Conservation (phyloP, 2,113 vertebrate species). For the Pituophis catenifer region DNA sequence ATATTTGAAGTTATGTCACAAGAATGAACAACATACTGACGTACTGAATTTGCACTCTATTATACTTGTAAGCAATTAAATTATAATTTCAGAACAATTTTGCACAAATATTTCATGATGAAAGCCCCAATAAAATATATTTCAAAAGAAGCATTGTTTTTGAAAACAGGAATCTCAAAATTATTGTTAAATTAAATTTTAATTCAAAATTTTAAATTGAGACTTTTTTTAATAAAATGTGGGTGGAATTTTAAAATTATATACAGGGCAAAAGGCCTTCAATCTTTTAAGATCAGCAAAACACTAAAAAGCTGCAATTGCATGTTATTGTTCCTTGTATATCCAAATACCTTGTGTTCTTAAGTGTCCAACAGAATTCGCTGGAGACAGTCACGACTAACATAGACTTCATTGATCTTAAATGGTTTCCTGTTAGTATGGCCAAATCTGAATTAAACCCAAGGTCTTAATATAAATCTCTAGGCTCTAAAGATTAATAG, state of each 20-base stretch:
- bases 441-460: not conserved
- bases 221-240: constrained; percentile 9
- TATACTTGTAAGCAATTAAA: not conserved
- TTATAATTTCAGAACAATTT: constrained; percentile 35
- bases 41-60: constrained; percentile 28
- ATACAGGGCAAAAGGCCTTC: not conserved
- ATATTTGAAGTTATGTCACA: constrained; percentile 44
- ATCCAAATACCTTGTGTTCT: constrained; percentile 47
- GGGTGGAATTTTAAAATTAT: constrained; percentile 4
- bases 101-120: constrained; percentile 48
- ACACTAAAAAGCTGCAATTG: constrained; percentile 26
- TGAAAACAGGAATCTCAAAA: not conserved
- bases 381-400: not conserved
- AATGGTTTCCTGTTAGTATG: not conserved
- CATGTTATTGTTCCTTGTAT: constrained; percentile 39
- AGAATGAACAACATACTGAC: constrained; percentile 16
- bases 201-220: not conserved
- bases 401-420: not conserved
- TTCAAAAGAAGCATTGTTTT: constrained; percentile 42
- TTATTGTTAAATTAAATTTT: not conserved
- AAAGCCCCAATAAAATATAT: constrained; percentile 33
- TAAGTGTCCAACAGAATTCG: constrained; percentile 28
- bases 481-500: not conserved
- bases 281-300: not conserved
- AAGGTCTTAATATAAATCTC: constrained; percentile 41